A percentile compares a stretch with the other conserved stretches of the same genome.
These are phyloP conservation scores for Tribolium madens DNA, from an alignment of 1,140 invertebrate species.

Conservation along the genomic window DNA sequence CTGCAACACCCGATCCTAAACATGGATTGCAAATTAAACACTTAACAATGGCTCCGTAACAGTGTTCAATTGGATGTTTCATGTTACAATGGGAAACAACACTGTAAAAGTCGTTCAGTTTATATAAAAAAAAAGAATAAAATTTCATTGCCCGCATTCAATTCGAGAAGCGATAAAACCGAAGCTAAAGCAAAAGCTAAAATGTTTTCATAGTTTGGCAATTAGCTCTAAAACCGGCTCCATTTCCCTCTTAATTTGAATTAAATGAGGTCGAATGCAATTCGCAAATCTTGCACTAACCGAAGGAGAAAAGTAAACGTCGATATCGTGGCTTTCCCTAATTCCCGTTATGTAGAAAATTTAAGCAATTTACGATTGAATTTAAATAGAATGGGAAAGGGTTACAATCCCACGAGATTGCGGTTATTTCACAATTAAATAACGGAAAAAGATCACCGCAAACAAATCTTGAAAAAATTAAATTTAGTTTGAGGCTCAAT, in stretches of 20 bases:
- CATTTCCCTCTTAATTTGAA: not conserved
- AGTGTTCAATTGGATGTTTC: constrained; percentile 12
- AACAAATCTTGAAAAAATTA: not conserved
- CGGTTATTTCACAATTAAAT: constrained; percentile 9
- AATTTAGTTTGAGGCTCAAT: constrained; percentile 12
- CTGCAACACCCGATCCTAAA: not conserved
- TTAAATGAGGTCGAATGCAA: constrained; percentile 1
- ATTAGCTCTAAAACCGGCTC: constrained; percentile 1
- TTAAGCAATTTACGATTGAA: constrained; percentile 1
- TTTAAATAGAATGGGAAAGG: not conserved
- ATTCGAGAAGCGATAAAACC: not conserved
- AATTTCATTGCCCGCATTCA: constrained; percentile 5
- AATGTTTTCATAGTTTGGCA: constrained; percentile 15
- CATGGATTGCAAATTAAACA: constrained; percentile 19
- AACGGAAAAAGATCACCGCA: not conserved
- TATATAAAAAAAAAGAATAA: not conserved
- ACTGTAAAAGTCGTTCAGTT: not conserved
- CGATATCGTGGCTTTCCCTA: not conserved
- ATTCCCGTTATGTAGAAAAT: not conserved
- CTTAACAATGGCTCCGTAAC: not conserved
- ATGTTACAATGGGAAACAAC: not conserved
- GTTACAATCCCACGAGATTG: not conserved
- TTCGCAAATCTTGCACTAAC: not conserved
- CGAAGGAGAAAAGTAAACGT: not conserved
- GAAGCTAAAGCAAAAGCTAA: not conserved